phyloP scores from a whole-genome alignment of 2,888 invertebrate genomes.

The Stictocephala bisonia region DNA sequence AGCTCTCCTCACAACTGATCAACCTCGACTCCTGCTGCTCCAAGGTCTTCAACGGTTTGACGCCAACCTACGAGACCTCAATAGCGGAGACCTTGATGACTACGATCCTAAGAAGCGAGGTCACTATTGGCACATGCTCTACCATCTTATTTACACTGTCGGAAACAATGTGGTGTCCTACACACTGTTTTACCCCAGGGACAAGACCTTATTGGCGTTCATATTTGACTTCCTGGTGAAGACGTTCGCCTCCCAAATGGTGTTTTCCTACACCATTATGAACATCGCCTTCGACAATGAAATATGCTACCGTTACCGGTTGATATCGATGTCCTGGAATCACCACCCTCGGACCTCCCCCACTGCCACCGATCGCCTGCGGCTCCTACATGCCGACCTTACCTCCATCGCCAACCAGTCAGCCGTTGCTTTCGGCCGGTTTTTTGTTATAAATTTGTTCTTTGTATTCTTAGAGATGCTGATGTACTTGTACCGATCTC shows the following conservation, averaged over 20 bases:
- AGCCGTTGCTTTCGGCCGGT: conserved; percentile 24
- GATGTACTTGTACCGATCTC: conserved; percentile 39
- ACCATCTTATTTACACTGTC: conserved; percentile 34
- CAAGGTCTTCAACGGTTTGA: conserved; percentile 35
- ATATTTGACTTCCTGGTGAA: conserved; percentile 35
- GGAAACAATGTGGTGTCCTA: conserved; percentile 33
- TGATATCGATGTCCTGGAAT: conserved; percentile 17
- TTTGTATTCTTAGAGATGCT: conserved; percentile 41
- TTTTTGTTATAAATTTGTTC: conserved; percentile 39
- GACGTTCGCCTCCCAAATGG: conserved; percentile 33
- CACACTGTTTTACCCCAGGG: conserved; percentile 38
- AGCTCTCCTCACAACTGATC: conserved; percentile 36
- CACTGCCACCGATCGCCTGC: not conserved
- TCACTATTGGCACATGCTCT: conserved; percentile 20
- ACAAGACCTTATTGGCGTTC: conserved; percentile 25
- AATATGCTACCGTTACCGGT: conserved; percentile 15
- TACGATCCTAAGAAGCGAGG: conserved; percentile 22
- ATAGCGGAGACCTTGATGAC: not conserved
- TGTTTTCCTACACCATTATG: conserved; percentile 31
- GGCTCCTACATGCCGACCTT: conserved; percentile 25
- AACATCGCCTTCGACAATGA: conserved; percentile 27
- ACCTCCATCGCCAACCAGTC: conserved; percentile 6
- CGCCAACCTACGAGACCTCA: conserved; percentile 4
- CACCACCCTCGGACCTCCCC: not conserved
- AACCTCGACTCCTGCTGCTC: conserved; percentile 11